Evolutionary conservation across 2,113 vertebrate species (phyloP).

Genomic region (Stigmatopora argus): DNA sequence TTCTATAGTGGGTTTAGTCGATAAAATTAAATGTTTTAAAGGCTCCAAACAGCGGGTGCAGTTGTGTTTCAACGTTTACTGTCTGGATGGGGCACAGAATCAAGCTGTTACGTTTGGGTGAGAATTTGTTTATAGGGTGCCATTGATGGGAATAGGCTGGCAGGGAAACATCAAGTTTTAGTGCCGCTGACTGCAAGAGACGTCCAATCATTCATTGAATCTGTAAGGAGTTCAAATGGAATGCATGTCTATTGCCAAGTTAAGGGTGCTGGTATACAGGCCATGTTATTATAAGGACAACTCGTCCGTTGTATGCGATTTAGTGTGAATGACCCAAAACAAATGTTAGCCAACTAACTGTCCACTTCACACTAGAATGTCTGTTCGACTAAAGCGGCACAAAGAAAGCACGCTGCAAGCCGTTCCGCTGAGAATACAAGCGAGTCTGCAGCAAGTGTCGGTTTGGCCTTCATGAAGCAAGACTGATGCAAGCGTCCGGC

Average conservation of each 20-base stretch:
- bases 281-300: too few species aligned
- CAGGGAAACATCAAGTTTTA: too few species aligned
- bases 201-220: too few species aligned
- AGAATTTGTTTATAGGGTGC: too few species aligned
- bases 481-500: slow-evolving; percentile 1
- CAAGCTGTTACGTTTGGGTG: not conserved
- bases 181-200: too few species aligned
- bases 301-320: too few species aligned
- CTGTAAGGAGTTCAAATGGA: too few species aligned
- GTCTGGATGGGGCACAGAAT: too few species aligned
- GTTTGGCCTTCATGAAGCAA: slow-evolving; percentile 4
- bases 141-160: too few species aligned
- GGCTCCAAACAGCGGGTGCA: not conserved
- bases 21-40: not conserved
- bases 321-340: too few species aligned
- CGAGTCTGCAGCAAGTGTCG: not conserved
- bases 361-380: not conserved
- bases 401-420: not conserved
- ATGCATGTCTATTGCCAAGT: too few species aligned
- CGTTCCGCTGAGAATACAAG: not conserved
- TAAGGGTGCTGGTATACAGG: too few species aligned
- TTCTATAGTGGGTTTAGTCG: not conserved
- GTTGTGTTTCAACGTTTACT: not conserved
- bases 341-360: not conserved
- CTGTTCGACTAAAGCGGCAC: not conserved